A percentile compares a stretch with the other conserved stretches of the same genome.
phyloP scores from a whole-genome alignment of 2,888 invertebrate genomes.

The Tipula unca region DNA sequence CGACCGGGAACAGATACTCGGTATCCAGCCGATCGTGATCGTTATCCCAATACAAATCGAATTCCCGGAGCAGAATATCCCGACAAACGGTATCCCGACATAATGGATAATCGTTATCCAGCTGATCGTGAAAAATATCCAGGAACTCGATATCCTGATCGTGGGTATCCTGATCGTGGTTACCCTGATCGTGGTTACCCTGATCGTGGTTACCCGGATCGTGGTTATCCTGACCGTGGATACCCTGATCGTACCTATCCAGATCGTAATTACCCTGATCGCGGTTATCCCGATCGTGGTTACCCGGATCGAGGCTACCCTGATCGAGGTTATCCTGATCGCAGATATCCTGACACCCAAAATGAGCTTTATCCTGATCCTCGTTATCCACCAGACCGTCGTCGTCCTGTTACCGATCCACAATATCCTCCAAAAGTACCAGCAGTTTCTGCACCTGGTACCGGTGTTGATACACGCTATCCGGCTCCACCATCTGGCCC shows the following conservation, averaged over 20 bases:
- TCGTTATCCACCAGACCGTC: constrained; percentile 24
- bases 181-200: constrained; percentile 41
- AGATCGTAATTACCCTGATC: constrained; percentile 32
- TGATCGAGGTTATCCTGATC: constrained; percentile 23
- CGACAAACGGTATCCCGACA: constrained; percentile 29
- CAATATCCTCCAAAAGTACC: constrained; percentile 22
- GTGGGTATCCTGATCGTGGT: constrained; percentile 38
- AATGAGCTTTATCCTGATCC: constrained; percentile 23
- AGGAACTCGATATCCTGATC: constrained; percentile 32
- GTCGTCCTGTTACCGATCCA: constrained; percentile 23
- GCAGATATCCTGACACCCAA: constrained; percentile 19
- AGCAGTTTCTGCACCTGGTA: constrained; percentile 1
- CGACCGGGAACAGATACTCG: constrained; percentile 44
- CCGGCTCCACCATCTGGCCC: neutral
- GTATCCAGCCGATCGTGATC: constrained; percentile 39
- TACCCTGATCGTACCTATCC: constrained; percentile 30
- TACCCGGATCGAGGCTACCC: constrained; percentile 22
- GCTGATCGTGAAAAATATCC: constrained; percentile 26
- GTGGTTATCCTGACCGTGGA: constrained; percentile 29
- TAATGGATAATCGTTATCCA: constrained; percentile 37
- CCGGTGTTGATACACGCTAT: neutral
- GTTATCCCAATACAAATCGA: constrained; percentile 42
- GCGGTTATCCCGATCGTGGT: constrained; percentile 25
- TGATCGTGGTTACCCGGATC: constrained; percentile 38
- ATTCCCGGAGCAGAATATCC: constrained; percentile 41